Conservation (phyloP, 1,140 invertebrate species). For the Drosophila jambulina region DNA sequence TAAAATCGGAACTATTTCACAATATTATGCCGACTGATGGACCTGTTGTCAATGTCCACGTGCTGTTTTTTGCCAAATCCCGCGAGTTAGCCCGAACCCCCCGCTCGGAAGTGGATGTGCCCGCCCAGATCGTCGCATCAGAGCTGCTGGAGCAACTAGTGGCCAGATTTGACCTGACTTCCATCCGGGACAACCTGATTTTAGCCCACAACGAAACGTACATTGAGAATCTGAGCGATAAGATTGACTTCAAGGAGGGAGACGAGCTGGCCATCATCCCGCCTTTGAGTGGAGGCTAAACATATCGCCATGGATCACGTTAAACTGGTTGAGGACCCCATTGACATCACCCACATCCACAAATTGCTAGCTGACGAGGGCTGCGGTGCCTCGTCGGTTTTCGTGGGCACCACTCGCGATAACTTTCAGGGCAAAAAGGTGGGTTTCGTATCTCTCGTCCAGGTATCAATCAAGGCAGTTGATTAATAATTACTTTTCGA, state of each 20-base stretch:
- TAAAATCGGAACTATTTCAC: conserved; percentile 2
- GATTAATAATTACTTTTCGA: background rate
- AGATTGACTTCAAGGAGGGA: conserved; percentile 87
- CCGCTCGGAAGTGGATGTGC: conserved; percentile 86
- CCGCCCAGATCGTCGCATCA: conserved; percentile 85
- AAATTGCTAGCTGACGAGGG: conserved; percentile 89
- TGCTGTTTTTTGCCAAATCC: conserved; percentile 95
- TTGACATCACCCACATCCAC: conserved; percentile 90
- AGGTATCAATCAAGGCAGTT: conserved; percentile 1
- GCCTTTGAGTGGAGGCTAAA: conserved; percentile 93
- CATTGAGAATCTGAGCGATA: conserved; percentile 86
- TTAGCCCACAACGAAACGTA: conserved; percentile 94
- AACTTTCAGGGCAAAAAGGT: conserved; percentile 94
- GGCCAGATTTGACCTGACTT: conserved; percentile 87
- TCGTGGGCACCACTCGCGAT: conserved; percentile 96
- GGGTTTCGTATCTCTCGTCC: conserved; percentile 28
- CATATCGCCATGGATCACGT: conserved; percentile 87
- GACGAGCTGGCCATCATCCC: conserved; percentile 95
- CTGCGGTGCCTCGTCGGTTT: conserved; percentile 95
- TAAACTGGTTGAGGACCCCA: conserved; percentile 88
- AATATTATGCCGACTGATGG: conserved; percentile 36
- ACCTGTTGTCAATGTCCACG: conserved; percentile 86
- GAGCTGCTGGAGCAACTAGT: conserved; percentile 87
- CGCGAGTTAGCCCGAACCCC: conserved; percentile 90
- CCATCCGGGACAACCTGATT: conserved; percentile 90